Evolutionary conservation across 2,797 vertebrate genomes (phyloP).

Genomic region (Phyllotis vaccarum): DNA sequence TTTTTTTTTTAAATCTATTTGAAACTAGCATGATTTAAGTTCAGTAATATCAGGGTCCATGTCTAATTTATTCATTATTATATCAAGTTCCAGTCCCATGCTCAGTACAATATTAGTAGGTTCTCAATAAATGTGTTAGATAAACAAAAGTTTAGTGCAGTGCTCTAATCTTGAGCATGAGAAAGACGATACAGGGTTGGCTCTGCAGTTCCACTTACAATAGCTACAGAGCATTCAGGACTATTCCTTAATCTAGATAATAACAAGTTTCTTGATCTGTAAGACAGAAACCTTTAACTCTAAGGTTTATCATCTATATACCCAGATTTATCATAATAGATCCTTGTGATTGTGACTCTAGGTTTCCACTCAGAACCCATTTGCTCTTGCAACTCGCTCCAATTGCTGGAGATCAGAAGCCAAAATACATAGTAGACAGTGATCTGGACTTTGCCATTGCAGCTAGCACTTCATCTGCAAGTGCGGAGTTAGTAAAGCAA

Average conservation of each 20-base stretch:
- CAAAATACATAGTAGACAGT: conserved; percentile 59
- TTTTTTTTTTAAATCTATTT: no score
- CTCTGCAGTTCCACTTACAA: background rate
- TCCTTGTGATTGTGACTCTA: background rate
- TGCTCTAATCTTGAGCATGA: background rate
- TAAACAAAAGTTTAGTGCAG: conserved; percentile 35
- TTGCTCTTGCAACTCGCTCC: conserved; percentile 34
- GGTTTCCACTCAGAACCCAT: background rate
- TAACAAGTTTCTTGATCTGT: background rate
- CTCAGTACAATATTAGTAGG: background rate
- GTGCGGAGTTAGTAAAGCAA: background rate
- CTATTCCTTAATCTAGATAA: background rate
- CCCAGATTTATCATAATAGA: conserved; percentile 36
- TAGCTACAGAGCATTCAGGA: background rate
- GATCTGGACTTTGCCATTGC: conserved; percentile 64
- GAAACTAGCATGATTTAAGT: background rate
- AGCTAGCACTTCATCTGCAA: background rate
- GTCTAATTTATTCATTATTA: background rate
- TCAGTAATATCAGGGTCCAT: background rate
- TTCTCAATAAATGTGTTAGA: conserved; percentile 38
- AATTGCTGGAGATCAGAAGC: conserved; percentile 46
- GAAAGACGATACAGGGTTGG: background rate
- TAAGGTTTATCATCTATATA: conserved; percentile 24
- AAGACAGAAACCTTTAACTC: background rate
- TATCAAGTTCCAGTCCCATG: background rate